Percentiles rank a stretch among this genome's conserved stretches.
Conservation (phyloP, 2,113 vertebrate genomes). For the Cranoglanis bouderius region DNA sequence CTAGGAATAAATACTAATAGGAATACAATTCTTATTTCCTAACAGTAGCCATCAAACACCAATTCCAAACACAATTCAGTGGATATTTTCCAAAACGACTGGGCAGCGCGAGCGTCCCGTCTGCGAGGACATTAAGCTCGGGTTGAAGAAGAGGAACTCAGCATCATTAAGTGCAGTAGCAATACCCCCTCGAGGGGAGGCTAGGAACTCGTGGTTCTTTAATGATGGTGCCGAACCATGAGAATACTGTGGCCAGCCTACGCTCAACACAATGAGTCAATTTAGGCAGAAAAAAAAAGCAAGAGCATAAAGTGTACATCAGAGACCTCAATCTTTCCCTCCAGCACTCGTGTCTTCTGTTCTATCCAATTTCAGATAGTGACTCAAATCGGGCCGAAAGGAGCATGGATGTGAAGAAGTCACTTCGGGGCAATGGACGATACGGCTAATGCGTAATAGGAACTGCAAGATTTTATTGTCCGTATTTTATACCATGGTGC, state of each 20-base stretch:
- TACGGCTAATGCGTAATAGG: background rate
- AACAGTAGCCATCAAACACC: background rate
- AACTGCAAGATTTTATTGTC: background rate
- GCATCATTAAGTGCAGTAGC: conserved; percentile 44
- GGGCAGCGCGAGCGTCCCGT: background rate
- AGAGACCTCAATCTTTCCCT: conserved; percentile 35
- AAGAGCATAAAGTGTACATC: conserved; percentile 29
- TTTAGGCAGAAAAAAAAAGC: conserved; percentile 5
- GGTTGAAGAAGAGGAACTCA: conserved; percentile 31
- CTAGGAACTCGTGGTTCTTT: conserved; percentile 28
- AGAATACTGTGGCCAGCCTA: conserved; percentile 15
- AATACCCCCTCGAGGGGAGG: conserved; percentile 26
- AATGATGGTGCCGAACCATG: conserved; percentile 38
- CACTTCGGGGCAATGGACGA: too few species aligned
- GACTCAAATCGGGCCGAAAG: conserved; percentile 7
- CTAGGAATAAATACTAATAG: background rate
- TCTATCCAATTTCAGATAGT: conserved; percentile 26
- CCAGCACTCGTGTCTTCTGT: conserved; percentile 11
- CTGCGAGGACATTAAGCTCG: conserved; percentile 25
- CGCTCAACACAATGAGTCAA: conserved; percentile 40
- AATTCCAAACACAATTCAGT: background rate
- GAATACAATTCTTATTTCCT: background rate
- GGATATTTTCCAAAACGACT: background rate
- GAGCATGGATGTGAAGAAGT: background rate
- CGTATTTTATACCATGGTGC: background rate